These are phyloP conservation scores for Sisyra terminalis DNA, from an alignment of 2,888 invertebrate species.

Conservation along the genomic window DNA sequence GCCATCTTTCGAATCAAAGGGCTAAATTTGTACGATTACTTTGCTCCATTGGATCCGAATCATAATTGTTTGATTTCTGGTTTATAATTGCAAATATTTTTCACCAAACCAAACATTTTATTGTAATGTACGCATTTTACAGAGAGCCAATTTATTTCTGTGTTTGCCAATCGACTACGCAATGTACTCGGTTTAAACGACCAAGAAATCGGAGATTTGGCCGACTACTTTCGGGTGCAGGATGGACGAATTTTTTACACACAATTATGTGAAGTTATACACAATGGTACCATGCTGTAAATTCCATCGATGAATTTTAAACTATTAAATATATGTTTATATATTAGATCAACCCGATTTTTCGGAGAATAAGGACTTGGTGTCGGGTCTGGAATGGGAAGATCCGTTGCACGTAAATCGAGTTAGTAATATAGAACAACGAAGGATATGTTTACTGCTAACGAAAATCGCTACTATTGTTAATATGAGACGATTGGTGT, in stretches of 20 bases:
- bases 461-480: slow-evolving; percentile 51
- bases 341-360: slow-evolving; percentile 30
- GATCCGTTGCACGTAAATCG: slow-evolving; percentile 50
- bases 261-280: slow-evolving; percentile 58
- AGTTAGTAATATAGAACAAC: slow-evolving; percentile 45
- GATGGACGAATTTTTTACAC: slow-evolving; percentile 63
- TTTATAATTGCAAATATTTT: slow-evolving; percentile 18
- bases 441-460: slow-evolving; percentile 48
- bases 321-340: background rate
- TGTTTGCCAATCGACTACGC: slow-evolving; percentile 49
- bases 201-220: slow-evolving; percentile 52
- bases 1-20: slow-evolving; percentile 50
- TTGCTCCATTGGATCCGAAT: slow-evolving; percentile 48
- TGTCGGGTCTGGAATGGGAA: slow-evolving; percentile 46
- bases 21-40: slow-evolving; percentile 54
- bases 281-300: slow-evolving; percentile 29
- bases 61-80: slow-evolving; percentile 52
- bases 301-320: background rate
- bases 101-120: background rate
- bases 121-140: slow-evolving; percentile 7
- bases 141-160: slow-evolving; percentile 59
- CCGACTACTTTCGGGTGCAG: slow-evolving; percentile 63
- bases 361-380: slow-evolving; percentile 27
- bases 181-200: slow-evolving; percentile 49
- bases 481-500: slow-evolving; percentile 38